These are phyloP conservation scores for Oithona nana DNA, from an alignment of 2,888 invertebrate species.

Conservation along the genomic window DNA sequence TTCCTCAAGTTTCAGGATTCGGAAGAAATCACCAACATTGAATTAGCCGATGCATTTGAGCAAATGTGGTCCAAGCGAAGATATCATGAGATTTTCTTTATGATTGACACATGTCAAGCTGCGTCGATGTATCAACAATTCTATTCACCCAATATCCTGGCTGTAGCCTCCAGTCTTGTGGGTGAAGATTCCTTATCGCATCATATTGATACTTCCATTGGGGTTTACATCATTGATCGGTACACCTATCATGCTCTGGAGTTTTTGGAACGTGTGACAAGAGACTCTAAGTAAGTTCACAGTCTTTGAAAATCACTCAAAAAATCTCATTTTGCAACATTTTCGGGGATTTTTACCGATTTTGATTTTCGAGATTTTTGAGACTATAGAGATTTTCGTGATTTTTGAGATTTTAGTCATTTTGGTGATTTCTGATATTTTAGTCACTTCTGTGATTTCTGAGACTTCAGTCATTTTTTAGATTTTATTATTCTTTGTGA, in stretches of 20 bases:
- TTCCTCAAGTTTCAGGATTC: constrained; percentile 98
- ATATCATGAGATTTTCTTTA: constrained; percentile 93
- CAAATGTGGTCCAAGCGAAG: constrained; percentile 96
- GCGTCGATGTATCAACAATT: constrained; percentile 96
- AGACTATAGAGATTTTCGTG: too few species aligned
- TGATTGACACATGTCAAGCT: constrained; percentile 98
- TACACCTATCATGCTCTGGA: constrained; percentile 94
- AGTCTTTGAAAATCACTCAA: too few species aligned
- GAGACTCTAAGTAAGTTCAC: constrained; percentile 53
- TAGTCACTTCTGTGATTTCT: too few species aligned
- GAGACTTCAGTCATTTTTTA: too few species aligned
- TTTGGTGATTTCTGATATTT: too few species aligned
- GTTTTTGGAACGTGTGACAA: constrained; percentile 76
- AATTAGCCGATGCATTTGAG: constrained; percentile 92
- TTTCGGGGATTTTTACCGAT: too few species aligned
- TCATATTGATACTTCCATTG: constrained; percentile 93
- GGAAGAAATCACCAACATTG: constrained; percentile 94
- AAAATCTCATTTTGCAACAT: too few species aligned
- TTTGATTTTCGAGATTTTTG: too few species aligned
- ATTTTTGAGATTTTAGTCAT: too few species aligned
- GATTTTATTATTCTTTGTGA: too few species aligned
- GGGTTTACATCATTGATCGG: constrained; percentile 96
- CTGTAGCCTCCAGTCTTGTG: constrained; percentile 87
- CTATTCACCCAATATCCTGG: constrained; percentile 92
- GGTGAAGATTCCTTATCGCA: constrained; percentile 98